These are phyloP conservation scores for Prosapia bicincta DNA, from an alignment of 2,888 invertebrate genomes.

Conservation along the genomic window DNA sequence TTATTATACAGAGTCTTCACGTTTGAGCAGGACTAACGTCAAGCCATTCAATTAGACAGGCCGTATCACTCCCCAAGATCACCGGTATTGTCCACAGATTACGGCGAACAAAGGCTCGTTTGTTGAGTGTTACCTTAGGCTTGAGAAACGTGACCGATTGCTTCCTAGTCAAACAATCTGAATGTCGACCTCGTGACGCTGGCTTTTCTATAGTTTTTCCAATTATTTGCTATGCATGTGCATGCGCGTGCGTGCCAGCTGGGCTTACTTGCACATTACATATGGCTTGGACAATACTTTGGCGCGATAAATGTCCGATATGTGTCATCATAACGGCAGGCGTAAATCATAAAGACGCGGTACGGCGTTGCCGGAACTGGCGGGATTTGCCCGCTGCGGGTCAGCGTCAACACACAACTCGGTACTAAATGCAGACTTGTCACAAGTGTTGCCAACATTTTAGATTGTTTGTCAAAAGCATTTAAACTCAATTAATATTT, in stretches of 20 bases:
- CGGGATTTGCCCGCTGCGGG: too few relatives aligned
- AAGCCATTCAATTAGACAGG: not conserved
- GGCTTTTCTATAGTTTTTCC: not conserved
- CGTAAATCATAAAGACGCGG: too few relatives aligned
- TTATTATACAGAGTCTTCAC: too few relatives aligned
- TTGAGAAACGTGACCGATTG: not conserved
- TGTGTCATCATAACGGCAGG: too few relatives aligned
- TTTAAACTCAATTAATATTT: too few relatives aligned
- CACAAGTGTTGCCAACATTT: too few relatives aligned
- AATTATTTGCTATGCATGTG: not conserved
- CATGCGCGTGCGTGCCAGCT: not conserved
- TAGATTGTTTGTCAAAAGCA: too few relatives aligned
- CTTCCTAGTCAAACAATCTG: not conserved
- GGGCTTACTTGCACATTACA: not conserved
- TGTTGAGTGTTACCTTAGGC: not conserved
- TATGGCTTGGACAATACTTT: not conserved
- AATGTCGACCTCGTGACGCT: not conserved
- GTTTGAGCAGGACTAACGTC: too few relatives aligned
- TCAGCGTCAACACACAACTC: too few relatives aligned
- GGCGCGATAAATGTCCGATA: not conserved
- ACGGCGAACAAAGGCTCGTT: not conserved
- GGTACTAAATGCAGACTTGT: too few relatives aligned
- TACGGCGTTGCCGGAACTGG: too few relatives aligned
- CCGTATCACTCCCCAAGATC: not conserved
- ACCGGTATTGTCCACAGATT: not conserved